Base-by-base conservation (phyloP, 1,140 invertebrate species). In the Agrilus planipennis region DNA sequence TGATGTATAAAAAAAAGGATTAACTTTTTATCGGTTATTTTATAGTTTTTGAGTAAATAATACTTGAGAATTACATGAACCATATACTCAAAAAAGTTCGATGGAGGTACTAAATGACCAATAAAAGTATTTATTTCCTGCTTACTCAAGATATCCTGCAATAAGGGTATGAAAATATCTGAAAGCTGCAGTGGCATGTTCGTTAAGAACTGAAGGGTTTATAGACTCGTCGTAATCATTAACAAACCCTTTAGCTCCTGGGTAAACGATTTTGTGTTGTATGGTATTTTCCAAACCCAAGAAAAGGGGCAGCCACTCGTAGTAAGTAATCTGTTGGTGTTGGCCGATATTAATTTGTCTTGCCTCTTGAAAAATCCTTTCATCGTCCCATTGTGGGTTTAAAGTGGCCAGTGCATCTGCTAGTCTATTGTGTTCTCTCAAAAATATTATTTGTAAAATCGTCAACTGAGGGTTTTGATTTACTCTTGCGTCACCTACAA, bases 401-500 rank as follows among this genome's bases (percentile, higher is more conserved):
- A 94, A 54, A 5, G 67, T 53, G 0, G 71, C 57, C 0, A 98
- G 63, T 21, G 58, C 62, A 23, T 75, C 71, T 1, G 90, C 89
- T 14, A 96, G 68, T 30, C 85, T 71, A 62, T 97, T 97, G 60
- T 97, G 92, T 58, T 95, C 85, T 42, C 93, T 69, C 38, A 93
- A 64, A 29, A 89, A 70, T 3, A 94, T 58, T 0, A 86, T 81
- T 50, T 96, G 91, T 0, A 95, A 62, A 4, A 85, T 64, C 0
- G 84, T 78, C 21, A 93, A 55, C 41, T 83, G 78, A 0, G 84
- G 75, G 51, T 87, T 87, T 58, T 95, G 90, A 64, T 96, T 97
- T 0, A 79, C 79, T 44, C 91, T 67, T 17, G 70, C 64, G 54
- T 96, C 91, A 45, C 92, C 89, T 79, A 44, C 23, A 47, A 52